Conservation (phyloP, 2,113 vertebrate species). For the Atlantisia rogersi region DNA sequence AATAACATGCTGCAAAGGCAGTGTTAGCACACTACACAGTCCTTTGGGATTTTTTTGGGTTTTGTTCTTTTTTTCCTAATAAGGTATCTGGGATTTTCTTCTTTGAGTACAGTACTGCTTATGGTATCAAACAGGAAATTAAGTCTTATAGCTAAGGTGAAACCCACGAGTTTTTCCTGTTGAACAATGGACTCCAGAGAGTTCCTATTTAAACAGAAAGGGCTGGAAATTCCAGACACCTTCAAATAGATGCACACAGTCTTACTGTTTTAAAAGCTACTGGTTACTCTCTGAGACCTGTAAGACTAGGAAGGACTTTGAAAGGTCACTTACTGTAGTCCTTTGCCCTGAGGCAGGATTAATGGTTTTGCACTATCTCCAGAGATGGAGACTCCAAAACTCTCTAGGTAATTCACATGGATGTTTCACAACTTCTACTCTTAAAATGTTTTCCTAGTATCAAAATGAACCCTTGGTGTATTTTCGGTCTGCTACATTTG, state of each 20-base stretch:
- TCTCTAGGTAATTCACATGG: background rate
- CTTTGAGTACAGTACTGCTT: background rate
- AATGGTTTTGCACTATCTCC: background rate
- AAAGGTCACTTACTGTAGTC: background rate
- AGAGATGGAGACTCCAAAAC: background rate
- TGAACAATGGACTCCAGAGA: background rate
- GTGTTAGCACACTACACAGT: background rate
- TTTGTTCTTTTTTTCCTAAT: background rate
- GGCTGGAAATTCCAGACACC: constrained; percentile 15
- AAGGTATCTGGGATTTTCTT: constrained; percentile 1
- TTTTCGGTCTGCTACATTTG: background rate
- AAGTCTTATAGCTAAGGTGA: background rate
- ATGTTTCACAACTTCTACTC: background rate
- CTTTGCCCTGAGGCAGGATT: background rate
- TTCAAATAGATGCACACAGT: constrained; percentile 2
- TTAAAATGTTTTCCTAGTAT: background rate
- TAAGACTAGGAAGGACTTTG: background rate
- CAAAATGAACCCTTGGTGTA: background rate
- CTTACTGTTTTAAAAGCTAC: background rate
- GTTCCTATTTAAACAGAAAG: constrained; percentile 17
- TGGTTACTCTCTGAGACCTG: background rate
- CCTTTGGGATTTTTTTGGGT: background rate
- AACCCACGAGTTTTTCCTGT: constrained; percentile 19
- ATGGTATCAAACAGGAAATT: constrained; percentile 36
- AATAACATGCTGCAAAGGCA: background rate